These are phyloP conservation scores for Austrolebias charrua DNA, from an alignment of 2,797 vertebrate genomes.

Conservation along the genomic window DNA sequence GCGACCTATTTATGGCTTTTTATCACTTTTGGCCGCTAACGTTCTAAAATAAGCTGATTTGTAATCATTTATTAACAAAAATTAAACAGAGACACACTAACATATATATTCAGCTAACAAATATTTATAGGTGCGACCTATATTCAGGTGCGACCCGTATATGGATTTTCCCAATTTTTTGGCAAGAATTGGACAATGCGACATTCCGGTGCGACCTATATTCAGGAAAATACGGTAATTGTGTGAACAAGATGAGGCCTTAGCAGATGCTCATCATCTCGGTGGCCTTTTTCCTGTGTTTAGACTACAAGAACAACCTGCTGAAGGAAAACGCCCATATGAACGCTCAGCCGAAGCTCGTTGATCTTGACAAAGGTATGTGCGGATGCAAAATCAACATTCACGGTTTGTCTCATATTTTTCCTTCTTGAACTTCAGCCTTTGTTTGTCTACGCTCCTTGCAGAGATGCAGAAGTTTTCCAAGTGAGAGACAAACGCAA, in stretches of 20 bases:
- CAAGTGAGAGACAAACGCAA: constrained; percentile 66
- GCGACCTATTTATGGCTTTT: too few species aligned
- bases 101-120: too few species aligned
- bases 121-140: too few species aligned
- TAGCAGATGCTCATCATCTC: background rate
- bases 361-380: constrained; percentile 92
- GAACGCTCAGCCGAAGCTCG: constrained; percentile 82
- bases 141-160: too few species aligned
- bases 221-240: too few species aligned
- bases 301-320: constrained; percentile 98
- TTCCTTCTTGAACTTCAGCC: background rate
- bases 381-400: background rate
- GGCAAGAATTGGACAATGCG: too few species aligned
- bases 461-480: constrained; percentile 75
- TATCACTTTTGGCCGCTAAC: too few species aligned
- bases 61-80: too few species aligned
- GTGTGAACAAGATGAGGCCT: background rate
- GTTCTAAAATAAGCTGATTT: too few species aligned
- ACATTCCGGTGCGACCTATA: too few species aligned
- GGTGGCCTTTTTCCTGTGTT: constrained; percentile 15
- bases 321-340: constrained; percentile 87
- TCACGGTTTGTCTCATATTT: background rate
- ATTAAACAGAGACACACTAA: too few species aligned
- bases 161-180: too few species aligned
- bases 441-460: constrained; percentile 25